phyloP scores from a whole-genome alignment of 2,797 vertebrate species.

The Sciurus vulgaris region DNA sequence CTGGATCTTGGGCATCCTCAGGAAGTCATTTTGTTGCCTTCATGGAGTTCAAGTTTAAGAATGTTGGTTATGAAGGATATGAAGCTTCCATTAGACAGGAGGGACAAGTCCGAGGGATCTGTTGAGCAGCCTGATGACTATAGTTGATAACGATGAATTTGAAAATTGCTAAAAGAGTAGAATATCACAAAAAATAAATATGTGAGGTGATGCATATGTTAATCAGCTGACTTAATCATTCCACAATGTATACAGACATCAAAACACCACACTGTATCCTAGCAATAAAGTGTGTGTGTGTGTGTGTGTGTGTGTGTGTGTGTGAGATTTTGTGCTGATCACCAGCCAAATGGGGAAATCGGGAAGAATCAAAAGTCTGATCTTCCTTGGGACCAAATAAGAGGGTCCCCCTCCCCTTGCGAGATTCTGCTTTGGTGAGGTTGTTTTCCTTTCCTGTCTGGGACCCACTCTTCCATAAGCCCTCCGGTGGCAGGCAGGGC shows the following conservation, averaged over 20 bases:
- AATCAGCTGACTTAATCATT: background rate
- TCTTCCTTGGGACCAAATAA: background rate
- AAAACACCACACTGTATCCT: background rate
- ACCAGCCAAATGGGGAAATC: background rate
- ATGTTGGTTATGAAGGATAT: background rate
- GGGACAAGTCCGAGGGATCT: background rate
- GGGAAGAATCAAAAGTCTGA: background rate
- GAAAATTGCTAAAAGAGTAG: background rate
- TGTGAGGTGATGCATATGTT: background rate
- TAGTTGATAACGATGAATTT: background rate
- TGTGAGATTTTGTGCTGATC: background rate
- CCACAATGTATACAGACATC: background rate
- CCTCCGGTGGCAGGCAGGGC: background rate
- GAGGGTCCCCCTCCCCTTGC: background rate
- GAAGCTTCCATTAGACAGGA: background rate
- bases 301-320: background rate
- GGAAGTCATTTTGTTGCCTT: background rate
- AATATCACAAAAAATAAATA: background rate
- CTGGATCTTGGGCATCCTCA: background rate
- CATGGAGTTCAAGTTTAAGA: constrained; percentile 3
- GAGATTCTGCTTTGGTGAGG: background rate
- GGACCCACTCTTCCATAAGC: background rate
- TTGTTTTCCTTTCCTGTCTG: background rate
- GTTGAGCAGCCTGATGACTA: background rate
- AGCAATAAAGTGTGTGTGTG: background rate